Conservation (phyloP, 2,797 vertebrate genomes). For the Sternotherus odoratus region DNA sequence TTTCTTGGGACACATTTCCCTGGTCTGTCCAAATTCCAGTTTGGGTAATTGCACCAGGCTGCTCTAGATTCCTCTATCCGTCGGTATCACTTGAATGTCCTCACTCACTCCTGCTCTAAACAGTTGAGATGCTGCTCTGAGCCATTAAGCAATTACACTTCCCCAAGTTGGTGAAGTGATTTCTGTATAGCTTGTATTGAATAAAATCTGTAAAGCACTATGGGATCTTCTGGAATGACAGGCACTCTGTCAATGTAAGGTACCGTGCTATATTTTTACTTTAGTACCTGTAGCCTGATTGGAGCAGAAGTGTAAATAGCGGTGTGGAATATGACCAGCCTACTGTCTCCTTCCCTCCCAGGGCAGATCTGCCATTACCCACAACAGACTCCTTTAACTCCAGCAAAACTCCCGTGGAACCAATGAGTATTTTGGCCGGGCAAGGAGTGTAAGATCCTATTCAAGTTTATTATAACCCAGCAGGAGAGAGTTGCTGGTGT, state of each 20-base stretch:
- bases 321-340: fast-evolving
- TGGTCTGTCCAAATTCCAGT: background rate
- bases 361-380: background rate
- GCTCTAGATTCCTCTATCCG: background rate
- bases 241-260: fast-evolving
- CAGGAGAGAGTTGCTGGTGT: background rate
- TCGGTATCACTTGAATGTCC: background rate
- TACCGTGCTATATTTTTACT: fast-evolving
- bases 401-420: background rate
- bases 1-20: background rate
- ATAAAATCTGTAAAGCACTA: background rate
- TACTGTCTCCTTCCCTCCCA: background rate
- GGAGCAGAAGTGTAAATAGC: background rate
- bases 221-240: background rate
- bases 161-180: fast-evolving
- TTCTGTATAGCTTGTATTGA: fast-evolving
- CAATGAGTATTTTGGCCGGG: background rate
- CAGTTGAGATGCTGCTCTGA: fast-evolving
- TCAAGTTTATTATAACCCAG: background rate
- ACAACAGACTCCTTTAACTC: background rate
- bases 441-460: background rate
- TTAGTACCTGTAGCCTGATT: fast-evolving
- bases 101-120: background rate
- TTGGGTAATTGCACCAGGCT: background rate
- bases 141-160: background rate